Evolutionary conservation across 1,140 invertebrate species (phyloP), one percentile per base, ranked within the genome.

Genomic region (Akabosia matsudoensis): DNA sequence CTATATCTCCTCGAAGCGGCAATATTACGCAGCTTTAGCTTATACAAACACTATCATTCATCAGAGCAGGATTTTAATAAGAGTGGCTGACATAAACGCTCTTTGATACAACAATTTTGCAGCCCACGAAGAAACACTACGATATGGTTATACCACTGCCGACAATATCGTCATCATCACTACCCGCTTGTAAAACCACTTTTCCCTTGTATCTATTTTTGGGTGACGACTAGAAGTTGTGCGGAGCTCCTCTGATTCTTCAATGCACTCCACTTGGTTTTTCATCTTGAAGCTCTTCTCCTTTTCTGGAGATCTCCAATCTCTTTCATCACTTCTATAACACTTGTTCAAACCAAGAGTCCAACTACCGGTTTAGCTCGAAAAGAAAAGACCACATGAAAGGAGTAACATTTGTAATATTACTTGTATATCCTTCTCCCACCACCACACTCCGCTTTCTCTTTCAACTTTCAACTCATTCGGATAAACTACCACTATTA

Each of bases 61-160:
- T 79, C 78, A 79, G 76, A 71, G 74, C 74, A 3, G 73, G 76
- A 77, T 79, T 79, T 79, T 77, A 79, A 77, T 77, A 79, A 77
- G 73, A 77, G 73, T 56, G 67, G 34, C 37, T 79, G 78, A 79
- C 78, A 77, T 79, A 75, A 79, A 71, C 67, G 78, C 33, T 70
- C 30, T 76, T 75, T 75, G 70, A 76, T 75, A 74, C 16, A 34
- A 56, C 28, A 67, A 30, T 67, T 67, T 10, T 30, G 61, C 22
- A n/a, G n/a, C n/a, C n/a, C n/a, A n/a, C n/a, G n/a, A n/a, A n/a
- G n/a, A n/a, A n/a, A n/a, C n/a, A n/a, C n/a, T n/a, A n/a, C n/a
- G n/a, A n/a, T n/a, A n/a, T n/a, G n/a, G n/a, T n/a, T n/a, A n/a
- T n/a, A n/a, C n/a, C n/a, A n/a, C n/a, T 67, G 61, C 24, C 28